Evolutionary conservation across 2,888 invertebrate genomes (phyloP).

Genomic region (Coenonympha glycerion): DNA sequence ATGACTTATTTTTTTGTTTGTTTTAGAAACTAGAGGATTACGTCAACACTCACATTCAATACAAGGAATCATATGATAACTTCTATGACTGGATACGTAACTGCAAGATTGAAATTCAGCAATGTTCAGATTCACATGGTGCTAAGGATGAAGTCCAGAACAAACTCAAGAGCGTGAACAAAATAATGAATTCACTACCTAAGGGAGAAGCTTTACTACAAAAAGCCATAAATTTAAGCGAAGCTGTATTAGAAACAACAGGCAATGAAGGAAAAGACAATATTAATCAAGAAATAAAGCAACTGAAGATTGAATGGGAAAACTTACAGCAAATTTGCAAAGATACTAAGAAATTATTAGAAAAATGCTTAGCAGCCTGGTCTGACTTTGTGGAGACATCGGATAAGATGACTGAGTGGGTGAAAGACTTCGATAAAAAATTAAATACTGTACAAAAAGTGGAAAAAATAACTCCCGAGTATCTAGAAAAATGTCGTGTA

Average conservation of each 20-base stretch:
- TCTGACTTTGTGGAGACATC: conserved; percentile 84
- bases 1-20: neutral
- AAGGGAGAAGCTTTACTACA: conserved; percentile 84
- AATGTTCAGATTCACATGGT: conserved; percentile 90
- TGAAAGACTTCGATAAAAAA: conserved; percentile 81
- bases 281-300: conserved; percentile 87
- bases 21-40: conserved; percentile 84
- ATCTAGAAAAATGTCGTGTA: conserved; percentile 84
- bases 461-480: conserved; percentile 85
- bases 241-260: conserved; percentile 83
- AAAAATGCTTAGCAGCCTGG: conserved; percentile 87
- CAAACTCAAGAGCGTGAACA: conserved; percentile 83
- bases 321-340: conserved; percentile 83
- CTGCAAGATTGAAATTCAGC: conserved; percentile 87
- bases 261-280: conserved; percentile 89
- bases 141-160: conserved; percentile 86
- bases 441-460: conserved; percentile 80
- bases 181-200: conserved; percentile 80
- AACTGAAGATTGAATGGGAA: conserved; percentile 88
- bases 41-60: conserved; percentile 90
- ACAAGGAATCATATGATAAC: conserved; percentile 87
- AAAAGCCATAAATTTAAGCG: conserved; percentile 83
- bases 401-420: conserved; percentile 83
- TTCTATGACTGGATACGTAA: conserved; percentile 91
- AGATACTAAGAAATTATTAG: conserved; percentile 84